Base-by-base conservation (phyloP, 2,888 invertebrate genomes). In the Drosophila formosana region DNA sequence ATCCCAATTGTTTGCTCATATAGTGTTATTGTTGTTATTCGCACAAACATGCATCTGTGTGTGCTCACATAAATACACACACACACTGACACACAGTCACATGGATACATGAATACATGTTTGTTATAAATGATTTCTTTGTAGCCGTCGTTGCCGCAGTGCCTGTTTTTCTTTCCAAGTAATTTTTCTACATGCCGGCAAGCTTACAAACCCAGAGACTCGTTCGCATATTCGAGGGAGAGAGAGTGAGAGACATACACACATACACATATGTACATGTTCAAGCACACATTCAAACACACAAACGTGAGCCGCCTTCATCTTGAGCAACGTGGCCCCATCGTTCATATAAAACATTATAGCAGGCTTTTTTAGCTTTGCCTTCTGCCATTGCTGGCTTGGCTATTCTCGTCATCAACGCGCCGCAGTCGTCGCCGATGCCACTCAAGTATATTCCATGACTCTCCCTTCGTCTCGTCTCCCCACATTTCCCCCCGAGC, bases 61-160 rank as follows among this genome's bases (percentile, higher is more conserved):
- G 39, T 41, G 39, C 39, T 13, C 39, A 39, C 39, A 50, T 28
- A 43, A 25, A 39, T 39, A 46, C 8, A 46, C 25, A 66, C 25
- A 50, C 18, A 60, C 43, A 51, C 18, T 18, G 18, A 18, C 18
- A 18, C 18, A 18, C 18, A 18, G 18, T 18, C 18, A 18, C 18
- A 18, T 18, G 18, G 18, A 18, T 18, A 18, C 11, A 51, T 43
- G 34, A 34, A 25, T 39, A 18, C 52, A 64, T 76, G 68, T 69
- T 80, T 66, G 69, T 78, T 78, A 82, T 81, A 87, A 85, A 84
- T 83, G 85, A 83, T 82, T 87, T 87, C 75, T 68, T 88, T 88
- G 88, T 83, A 64, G 61, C 61, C 62, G 70, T 37, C 62, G 70
- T 74, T 78, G 78, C 56, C 83, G 75, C 73, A 80, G 78, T 63